Evolutionary conservation across 2,797 vertebrate species (phyloP), one percentile per base, ranked within the genome.

Genomic region (Chanos chanos): DNA sequence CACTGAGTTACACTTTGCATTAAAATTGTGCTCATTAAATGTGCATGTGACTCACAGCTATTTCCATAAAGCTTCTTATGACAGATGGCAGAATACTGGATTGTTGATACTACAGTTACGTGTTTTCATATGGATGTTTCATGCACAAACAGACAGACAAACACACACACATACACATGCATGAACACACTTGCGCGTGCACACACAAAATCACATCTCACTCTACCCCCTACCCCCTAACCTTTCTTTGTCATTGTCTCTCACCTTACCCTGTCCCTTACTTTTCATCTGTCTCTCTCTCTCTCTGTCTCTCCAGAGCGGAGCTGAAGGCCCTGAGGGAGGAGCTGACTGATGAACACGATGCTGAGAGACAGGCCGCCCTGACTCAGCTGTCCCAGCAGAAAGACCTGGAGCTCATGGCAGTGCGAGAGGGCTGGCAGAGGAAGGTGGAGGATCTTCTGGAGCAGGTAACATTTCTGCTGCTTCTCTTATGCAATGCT

Each of bases 391-490:
- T 99, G 49, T 79, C 93, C 22, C 95, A 98, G 72, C 88, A 95
- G 76, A 97, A 94, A 61, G 95, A 99, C 5, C 86, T 94, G 68
- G 96, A 99, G 78, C 89, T 95, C 84, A 94, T 92, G 79, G 92
- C 92, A 0, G 90, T 93, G 2, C 89, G 93, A 39, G 96, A 98
- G 70, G 86, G 91, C 34, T 99, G 97, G 95, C 96, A 99, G 82
- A 94, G 94, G 80, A 97, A 96, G 80, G 94, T 99, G 7, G 96
- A 99, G 77, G 97, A 99, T 84, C 92, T 93, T 48, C 81, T 93
- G 71, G 90, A 90, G 68, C 93, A 94, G 92, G 92, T 94, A 88
- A 6, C 10, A 3, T 6, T 13, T 13, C 13, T n/a, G n/a, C n/a
- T n/a, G n/a, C n/a, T n/a, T n/a, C n/a, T n/a, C n/a, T n/a, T n/a